Evolutionary conservation across 2,797 vertebrate genomes (phyloP).

Genomic region (Adrianichthys oophorus): DNA sequence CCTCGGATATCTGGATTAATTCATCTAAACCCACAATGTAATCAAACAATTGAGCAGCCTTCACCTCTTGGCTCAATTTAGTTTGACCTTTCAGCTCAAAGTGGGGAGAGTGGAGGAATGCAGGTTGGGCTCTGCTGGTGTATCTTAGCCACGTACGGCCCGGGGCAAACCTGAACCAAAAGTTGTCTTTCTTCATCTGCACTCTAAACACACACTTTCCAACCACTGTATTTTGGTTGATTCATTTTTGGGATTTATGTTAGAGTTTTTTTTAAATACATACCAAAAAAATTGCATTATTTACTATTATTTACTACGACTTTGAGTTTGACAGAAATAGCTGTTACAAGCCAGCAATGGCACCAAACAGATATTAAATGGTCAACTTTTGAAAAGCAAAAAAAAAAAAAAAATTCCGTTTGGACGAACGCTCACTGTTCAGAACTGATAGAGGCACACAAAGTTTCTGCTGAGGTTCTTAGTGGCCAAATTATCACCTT

Average conservation of each 20-base stretch:
- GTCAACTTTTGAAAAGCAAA: too few relatives aligned
- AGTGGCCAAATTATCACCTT: slow-evolving; percentile 79
- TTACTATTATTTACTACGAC: too few relatives aligned
- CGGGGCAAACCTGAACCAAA: slow-evolving; percentile 28
- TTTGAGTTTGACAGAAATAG: too few relatives aligned
- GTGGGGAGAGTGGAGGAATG: slow-evolving; percentile 31
- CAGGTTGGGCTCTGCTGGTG: slow-evolving; percentile 36
- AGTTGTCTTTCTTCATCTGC: neutral
- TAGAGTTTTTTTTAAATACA: too few relatives aligned
- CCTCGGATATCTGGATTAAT: slow-evolving; percentile 63
- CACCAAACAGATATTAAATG: too few relatives aligned
- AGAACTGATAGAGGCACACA: slow-evolving; percentile 67
- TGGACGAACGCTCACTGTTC: slow-evolving; percentile 64
- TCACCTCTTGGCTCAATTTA: slow-evolving; percentile 51
- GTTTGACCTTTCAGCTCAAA: slow-evolving; percentile 49
- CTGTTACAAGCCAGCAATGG: too few relatives aligned
- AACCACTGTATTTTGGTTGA: too few relatives aligned
- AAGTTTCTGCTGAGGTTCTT: slow-evolving; percentile 65
- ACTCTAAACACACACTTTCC: too few relatives aligned
- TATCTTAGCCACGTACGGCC: slow-evolving; percentile 20
- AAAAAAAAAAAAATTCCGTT: slow-evolving; percentile 51
- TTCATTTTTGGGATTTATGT: too few relatives aligned
- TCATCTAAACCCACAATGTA: slow-evolving; percentile 54
- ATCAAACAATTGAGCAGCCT: slow-evolving; percentile 40
- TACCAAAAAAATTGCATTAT: too few relatives aligned